Conservation (phyloP, 2,113 vertebrate species). For the Brachypteracias leptosomus region DNA sequence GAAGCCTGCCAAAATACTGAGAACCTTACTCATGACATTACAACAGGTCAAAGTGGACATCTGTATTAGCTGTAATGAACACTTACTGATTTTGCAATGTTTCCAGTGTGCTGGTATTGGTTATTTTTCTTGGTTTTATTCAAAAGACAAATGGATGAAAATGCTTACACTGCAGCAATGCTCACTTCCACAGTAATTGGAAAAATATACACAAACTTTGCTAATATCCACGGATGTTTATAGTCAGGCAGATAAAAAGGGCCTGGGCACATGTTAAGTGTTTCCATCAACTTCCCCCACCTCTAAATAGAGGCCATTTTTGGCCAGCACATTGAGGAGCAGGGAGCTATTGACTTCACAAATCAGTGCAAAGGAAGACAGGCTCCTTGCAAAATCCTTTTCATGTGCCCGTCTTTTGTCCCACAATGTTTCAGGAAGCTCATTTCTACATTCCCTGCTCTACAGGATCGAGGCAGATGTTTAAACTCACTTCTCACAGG, state of each 20-base stretch:
- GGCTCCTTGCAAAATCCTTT: background rate
- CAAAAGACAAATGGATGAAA: constrained; percentile 53
- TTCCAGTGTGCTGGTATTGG: constrained; percentile 13
- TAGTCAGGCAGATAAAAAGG: constrained; percentile 43
- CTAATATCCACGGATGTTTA: constrained; percentile 57
- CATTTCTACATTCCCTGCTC: background rate
- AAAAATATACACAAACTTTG: constrained; percentile 49
- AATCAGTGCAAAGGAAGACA: background rate
- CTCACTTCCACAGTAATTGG: constrained; percentile 46
- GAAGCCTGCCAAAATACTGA: background rate
- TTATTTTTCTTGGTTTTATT: constrained; percentile 62
- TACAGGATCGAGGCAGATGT: background rate
- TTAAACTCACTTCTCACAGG: background rate
- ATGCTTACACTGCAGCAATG: constrained; percentile 44
- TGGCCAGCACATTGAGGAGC: background rate
- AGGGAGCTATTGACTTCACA: background rate
- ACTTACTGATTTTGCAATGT: constrained; percentile 13
- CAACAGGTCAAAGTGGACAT: constrained; percentile 41
- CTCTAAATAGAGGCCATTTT: background rate
- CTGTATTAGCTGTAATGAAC: constrained; percentile 7
- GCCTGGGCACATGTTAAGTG: constrained; percentile 13
- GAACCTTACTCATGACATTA: background rate
- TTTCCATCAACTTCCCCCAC: constrained; percentile 8
- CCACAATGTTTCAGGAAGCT: background rate
- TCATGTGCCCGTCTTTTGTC: background rate